Evolutionary conservation across 2,113 vertebrate genomes (phyloP), one percentile per base, ranked within the genome.

Genomic region (Solenodon paradoxus): DNA sequence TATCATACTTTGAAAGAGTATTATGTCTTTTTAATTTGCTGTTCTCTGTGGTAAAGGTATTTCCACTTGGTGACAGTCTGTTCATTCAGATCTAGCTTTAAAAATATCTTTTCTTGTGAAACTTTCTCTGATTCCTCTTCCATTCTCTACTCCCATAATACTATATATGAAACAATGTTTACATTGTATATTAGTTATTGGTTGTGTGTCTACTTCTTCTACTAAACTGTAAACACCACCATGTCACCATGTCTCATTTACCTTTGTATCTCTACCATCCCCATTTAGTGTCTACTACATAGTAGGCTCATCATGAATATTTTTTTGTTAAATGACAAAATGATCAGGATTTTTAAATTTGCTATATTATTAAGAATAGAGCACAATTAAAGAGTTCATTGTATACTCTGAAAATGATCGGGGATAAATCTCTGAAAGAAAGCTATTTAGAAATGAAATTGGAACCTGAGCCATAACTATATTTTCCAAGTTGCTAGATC

Each of bases 401-500:
- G 17, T 55, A 47, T 66, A 57, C 11, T 90, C 10, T 51, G 40
- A 88, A 15, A 85, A 12, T 88, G 85, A 90, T 96, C 77, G 94
- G 9, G 83, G 30, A 57, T 69, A 82, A 71, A 83, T 92, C 47
- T 89, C 22, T 35, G 16, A 32, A 49, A 55, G 4, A 49, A 81
- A 92, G 90, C 2, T 77, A 5, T 88, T 42, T 82, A 0, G 24
- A 96, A 77, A 53, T 90, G 32, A 97, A 89, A 83, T 77, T 66
- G 55, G 53, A 95, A 95, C 80, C 10, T 94, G 38, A 94, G 59
- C 8, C 26, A 24, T 66, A 90, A 38, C 20, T 30, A n/a, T 91
- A 55, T 90, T 89, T 97, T 92, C 35, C 9, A 85, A 22, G 28
- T 74, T 96, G 61, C 72, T 80, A 64, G 30, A 84, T 87, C 42